Conservation (phyloP, 2,113 vertebrate genomes). For the Corythaeola cristata region DNA sequence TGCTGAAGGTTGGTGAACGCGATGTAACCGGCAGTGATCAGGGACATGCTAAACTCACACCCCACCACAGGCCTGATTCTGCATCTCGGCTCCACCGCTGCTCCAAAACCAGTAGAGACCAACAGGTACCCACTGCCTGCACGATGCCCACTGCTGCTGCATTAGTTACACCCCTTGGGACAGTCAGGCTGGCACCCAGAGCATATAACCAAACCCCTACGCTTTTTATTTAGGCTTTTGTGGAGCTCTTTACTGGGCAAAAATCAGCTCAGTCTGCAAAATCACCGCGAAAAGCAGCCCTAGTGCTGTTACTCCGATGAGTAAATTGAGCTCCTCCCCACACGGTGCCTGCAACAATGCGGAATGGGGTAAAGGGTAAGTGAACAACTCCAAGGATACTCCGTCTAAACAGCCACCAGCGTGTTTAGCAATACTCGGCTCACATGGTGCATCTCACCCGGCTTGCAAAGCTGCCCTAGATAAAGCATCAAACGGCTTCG, state of each 20-base stretch:
- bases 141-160: background rate
- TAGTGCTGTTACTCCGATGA: background rate
- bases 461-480: background rate
- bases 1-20: background rate
- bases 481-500: background rate
- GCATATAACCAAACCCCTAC: background rate
- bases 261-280: background rate
- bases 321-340: background rate
- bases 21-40: rapidly evolving
- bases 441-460: background rate
- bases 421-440: background rate
- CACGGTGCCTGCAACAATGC: background rate
- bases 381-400: background rate
- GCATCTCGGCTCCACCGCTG: background rate
- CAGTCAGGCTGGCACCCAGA: background rate
- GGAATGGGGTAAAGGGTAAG: constrained; percentile 33
- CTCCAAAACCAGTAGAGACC: background rate
- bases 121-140: rapidly evolving
- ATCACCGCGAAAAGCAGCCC: background rate
- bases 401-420: background rate
- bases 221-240: background rate
- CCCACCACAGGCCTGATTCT: background rate
- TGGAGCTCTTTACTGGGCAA: background rate
- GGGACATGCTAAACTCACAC: background rate
- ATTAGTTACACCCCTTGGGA: background rate